phyloP scores from a whole-genome alignment of 2,113 vertebrate species.

The Diglossa brunneiventris region DNA sequence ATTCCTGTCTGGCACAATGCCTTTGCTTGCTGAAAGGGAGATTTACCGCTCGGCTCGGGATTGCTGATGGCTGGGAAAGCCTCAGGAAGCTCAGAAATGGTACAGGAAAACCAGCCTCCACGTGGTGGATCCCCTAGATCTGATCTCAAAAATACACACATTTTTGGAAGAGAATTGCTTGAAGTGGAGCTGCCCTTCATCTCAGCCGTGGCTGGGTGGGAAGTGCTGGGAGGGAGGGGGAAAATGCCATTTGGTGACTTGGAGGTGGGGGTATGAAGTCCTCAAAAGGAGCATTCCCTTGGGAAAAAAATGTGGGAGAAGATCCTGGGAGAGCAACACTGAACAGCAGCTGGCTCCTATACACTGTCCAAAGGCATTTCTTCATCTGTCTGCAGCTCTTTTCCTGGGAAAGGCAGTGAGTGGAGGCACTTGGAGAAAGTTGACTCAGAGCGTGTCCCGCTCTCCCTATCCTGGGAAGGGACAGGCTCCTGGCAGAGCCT shows the following conservation, averaged over 20 bases:
- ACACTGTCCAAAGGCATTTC: not conserved
- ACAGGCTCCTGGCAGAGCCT: not conserved
- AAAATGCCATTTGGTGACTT: not conserved
- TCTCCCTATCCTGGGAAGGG: not conserved
- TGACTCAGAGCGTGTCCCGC: not conserved
- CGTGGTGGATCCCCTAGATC: not conserved
- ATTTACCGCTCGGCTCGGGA: not conserved
- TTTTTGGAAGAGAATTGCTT: not conserved
- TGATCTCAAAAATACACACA: not conserved
- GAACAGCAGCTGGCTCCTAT: not conserved
- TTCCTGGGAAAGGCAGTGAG: not conserved
- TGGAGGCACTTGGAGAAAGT: not conserved
- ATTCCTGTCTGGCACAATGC: not conserved
- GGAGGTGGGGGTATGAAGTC: not conserved
- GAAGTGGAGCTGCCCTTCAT: not conserved
- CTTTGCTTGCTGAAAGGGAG: not conserved
- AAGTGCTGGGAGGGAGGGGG: not conserved
- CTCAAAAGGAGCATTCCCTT: not conserved
- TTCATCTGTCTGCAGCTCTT: not conserved
- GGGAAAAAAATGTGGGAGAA: not conserved
- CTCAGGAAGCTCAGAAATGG: not conserved
- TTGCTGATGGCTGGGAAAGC: not conserved
- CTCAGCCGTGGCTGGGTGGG: fast-evolving
- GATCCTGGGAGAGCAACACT: not conserved
- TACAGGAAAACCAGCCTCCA: not conserved